These are phyloP conservation scores for Salvelinus sp. DNA, from an alignment of 2,113 vertebrate genomes.

Conservation along the genomic window DNA sequence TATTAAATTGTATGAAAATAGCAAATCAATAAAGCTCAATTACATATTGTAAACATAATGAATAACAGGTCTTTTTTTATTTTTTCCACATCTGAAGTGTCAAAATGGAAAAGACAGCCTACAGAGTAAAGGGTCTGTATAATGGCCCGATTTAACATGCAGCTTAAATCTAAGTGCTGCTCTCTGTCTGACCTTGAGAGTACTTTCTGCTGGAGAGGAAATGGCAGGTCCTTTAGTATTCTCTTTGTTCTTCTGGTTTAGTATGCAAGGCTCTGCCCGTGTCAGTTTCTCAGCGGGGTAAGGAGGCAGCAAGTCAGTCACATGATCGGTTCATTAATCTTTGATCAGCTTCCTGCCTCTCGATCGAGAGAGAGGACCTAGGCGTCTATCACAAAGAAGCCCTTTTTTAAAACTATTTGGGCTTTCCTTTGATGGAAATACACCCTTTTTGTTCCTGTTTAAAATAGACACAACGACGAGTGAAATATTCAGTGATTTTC, in stretches of 20 bases:
- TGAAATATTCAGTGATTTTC: background rate
- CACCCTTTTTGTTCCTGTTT: constrained; percentile 7
- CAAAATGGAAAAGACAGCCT: too few species aligned
- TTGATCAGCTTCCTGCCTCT: constrained; percentile 29
- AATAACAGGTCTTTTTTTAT: too few species aligned
- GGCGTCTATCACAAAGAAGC: background rate
- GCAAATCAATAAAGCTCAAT: too few species aligned
- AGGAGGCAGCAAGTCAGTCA: constrained; percentile 14
- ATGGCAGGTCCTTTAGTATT: constrained; percentile 21
- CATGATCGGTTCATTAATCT: constrained; percentile 25
- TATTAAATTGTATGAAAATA: too few species aligned
- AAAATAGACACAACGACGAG: background rate
- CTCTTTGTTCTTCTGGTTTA: constrained; percentile 28
- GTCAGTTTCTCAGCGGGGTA: constrained; percentile 21
- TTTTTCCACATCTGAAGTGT: too few species aligned
- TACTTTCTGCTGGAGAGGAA: background rate
- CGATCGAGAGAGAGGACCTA: background rate
- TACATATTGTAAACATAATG: too few species aligned
- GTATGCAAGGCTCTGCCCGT: constrained; percentile 13
- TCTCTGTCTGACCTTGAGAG: constrained; percentile 4
- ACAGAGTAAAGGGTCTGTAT: too few species aligned
- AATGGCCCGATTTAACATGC: background rate
- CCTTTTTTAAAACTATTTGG: constrained; percentile 9
- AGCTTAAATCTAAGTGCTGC: background rate
- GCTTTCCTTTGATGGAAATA: constrained; percentile 9